A percentile compares a stretch with the other conserved stretches of the same genome.
Evolutionary conservation across 2,113 vertebrate species (phyloP).

Genomic region (Anguilla rostrata): DNA sequence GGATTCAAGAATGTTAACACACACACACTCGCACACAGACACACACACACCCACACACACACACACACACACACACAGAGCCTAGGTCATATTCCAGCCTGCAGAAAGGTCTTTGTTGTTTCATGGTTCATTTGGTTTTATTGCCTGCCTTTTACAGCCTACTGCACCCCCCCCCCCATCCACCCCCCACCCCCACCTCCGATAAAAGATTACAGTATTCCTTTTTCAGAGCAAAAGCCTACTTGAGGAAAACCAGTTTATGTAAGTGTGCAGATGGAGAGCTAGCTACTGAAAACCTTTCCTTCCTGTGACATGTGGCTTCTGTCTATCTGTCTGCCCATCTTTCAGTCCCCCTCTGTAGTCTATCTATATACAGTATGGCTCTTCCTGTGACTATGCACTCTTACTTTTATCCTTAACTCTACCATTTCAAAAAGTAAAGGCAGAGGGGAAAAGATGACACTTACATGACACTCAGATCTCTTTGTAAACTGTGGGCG

Average conservation of each 20-base stretch:
- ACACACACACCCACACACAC: too few relatives aligned
- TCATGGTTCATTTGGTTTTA: conserved; percentile 45
- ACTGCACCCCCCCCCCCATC: neutral
- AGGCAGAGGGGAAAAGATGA: neutral
- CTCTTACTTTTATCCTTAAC: too few relatives aligned
- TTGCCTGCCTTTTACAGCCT: conserved; percentile 32
- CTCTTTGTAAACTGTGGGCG: neutral
- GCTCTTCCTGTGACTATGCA: too few relatives aligned
- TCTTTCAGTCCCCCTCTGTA: too few relatives aligned
- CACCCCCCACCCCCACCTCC: too few relatives aligned
- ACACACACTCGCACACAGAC: too few relatives aligned
- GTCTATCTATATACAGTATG: too few relatives aligned
- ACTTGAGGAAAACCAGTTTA: conserved; percentile 49
- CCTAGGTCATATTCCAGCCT: conserved; percentile 37
- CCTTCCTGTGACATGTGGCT: neutral
- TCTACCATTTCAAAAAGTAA: neutral
- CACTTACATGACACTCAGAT: neutral
- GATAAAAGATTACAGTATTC: conserved; percentile 44
- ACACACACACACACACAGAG: too few relatives aligned
- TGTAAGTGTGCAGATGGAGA: conserved; percentile 55
- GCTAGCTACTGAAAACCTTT: conserved; percentile 42
- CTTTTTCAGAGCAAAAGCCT: conserved; percentile 43
- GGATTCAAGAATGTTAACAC: neutral
- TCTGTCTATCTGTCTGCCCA: too few relatives aligned
- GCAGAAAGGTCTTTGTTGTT: conserved; percentile 36